A percentile compares a stretch with the other conserved stretches of the same genome.
Conservation (phyloP, 2,113 vertebrate genomes). For the Myrmecophaga tridactyla region DNA sequence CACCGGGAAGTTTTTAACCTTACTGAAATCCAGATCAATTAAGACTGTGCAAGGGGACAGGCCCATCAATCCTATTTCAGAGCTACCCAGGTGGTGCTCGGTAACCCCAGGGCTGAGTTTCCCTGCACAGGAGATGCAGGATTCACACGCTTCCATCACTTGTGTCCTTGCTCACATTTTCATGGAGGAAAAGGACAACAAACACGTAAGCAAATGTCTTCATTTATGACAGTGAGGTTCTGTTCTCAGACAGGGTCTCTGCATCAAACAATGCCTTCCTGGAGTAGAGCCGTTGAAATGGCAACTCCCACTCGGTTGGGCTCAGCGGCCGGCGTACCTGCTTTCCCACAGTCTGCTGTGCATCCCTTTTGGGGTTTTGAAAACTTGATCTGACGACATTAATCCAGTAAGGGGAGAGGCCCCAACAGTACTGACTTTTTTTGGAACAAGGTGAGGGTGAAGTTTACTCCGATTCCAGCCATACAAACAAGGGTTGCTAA, state of each 20-base stretch:
- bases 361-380: neutral
- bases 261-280: neutral
- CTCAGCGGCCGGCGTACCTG: accelerated
- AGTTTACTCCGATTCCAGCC: neutral
- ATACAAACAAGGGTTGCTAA: neutral
- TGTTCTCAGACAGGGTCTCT: neutral
- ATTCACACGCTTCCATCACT: neutral
- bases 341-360: too few species aligned
- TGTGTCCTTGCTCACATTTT: neutral
- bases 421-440: neutral
- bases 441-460: neutral
- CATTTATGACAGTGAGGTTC: neutral
- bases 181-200: neutral
- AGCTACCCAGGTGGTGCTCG: accelerated
- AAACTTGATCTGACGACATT: neutral
- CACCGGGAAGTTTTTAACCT: too few species aligned
- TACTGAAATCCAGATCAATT: neutral
- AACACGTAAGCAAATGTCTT: neutral
- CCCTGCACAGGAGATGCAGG: neutral
- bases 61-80: neutral
- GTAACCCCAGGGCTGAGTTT: neutral
- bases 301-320: neutral
- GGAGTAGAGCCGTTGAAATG: neutral
- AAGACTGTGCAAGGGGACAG: neutral
- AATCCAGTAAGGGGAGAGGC: accelerated